phyloP scores from a whole-genome alignment of 1,140 invertebrate species.

The Bicyclus anynana region DNA sequence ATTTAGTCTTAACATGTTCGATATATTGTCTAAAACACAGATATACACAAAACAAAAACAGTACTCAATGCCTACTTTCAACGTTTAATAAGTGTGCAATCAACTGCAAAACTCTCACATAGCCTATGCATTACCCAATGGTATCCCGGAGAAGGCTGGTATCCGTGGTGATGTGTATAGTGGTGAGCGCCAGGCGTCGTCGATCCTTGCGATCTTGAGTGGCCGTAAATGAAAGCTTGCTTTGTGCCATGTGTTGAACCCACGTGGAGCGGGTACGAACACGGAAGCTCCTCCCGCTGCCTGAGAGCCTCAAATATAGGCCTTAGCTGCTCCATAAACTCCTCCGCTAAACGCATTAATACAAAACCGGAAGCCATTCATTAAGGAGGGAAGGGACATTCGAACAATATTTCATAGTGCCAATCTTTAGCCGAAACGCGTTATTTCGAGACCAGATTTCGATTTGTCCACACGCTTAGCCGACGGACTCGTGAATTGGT shows the following conservation, averaged over 20 bases:
- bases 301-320: slow-evolving; percentile 95
- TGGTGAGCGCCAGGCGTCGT: slow-evolving; percentile 68
- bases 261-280: slow-evolving; percentile 91
- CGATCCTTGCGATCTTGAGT: slow-evolving; percentile 73
- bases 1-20: slow-evolving; percentile 12
- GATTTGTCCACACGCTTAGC: slow-evolving; percentile 62
- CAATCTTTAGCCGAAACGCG: slow-evolving; percentile 64
- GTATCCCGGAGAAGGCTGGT: slow-evolving; percentile 70
- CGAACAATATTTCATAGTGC: slow-evolving; percentile 66
- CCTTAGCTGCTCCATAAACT: slow-evolving; percentile 94
- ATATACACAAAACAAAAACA: slow-evolving; percentile 43
- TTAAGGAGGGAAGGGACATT: slow-evolving; percentile 53
- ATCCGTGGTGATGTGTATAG: slow-evolving; percentile 70
- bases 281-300: slow-evolving; percentile 90
- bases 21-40: slow-evolving; percentile 21
- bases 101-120: slow-evolving; percentile 56
- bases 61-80: slow-evolving; percentile 45
- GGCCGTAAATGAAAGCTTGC: slow-evolving; percentile 76
- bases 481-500: slow-evolving; percentile 55
- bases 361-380: slow-evolving; percentile 65
- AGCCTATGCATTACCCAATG: slow-evolving; percentile 73
- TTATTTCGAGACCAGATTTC: slow-evolving; percentile 43
- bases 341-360: slow-evolving; percentile 86
- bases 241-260: slow-evolving; percentile 78
- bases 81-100: slow-evolving; percentile 44